phyloP scores from a whole-genome alignment of 1,140 invertebrate species.

The Micrasema minimum region DNA sequence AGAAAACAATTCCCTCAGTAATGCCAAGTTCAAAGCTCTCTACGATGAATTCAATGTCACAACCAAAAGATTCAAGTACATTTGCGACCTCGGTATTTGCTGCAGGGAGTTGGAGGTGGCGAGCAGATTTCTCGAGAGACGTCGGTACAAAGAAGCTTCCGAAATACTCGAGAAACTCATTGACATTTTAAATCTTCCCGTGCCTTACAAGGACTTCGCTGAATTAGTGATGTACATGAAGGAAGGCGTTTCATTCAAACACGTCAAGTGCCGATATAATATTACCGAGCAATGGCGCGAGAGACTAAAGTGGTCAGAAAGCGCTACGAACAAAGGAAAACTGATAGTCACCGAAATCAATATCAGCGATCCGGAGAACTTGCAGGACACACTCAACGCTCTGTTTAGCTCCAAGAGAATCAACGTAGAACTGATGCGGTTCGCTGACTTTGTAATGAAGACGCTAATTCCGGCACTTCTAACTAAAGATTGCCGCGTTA shows the following conservation, averaged over 20 bases:
- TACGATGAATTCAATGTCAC: slow-evolving; percentile 37
- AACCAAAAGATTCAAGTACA: slow-evolving; percentile 24
- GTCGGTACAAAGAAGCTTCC: slow-evolving; percentile 36
- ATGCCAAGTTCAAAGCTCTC: slow-evolving; percentile 24
- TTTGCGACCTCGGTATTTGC: slow-evolving; percentile 33
- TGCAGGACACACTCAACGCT: slow-evolving; percentile 46
- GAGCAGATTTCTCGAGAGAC: slow-evolving; percentile 34
- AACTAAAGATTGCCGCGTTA: slow-evolving; percentile 26
- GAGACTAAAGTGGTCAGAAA: slow-evolving; percentile 31
- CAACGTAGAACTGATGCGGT: slow-evolving; percentile 41
- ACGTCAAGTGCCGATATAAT: slow-evolving; percentile 39
- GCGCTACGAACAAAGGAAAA: slow-evolving; percentile 15
- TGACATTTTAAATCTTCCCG: slow-evolving; percentile 21
- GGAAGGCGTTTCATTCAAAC: slow-evolving; percentile 32
- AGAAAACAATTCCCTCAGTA: slow-evolving; percentile 4
- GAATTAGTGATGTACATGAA: slow-evolving; percentile 35
- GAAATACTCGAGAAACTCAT: slow-evolving; percentile 34
- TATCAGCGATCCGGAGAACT: slow-evolving; percentile 43
- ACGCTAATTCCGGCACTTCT: slow-evolving; percentile 35
- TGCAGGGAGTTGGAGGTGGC: slow-evolving; percentile 27
- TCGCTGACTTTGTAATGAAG: slow-evolving; percentile 42
- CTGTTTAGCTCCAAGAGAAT: slow-evolving; percentile 41
- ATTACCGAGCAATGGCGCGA: slow-evolving; percentile 45
- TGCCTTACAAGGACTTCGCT: slow-evolving; percentile 21
- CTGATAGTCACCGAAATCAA: slow-evolving; percentile 35